Evolutionary conservation across 30 jellyfish, hydroid and myxozoan genomes (phyloP), one percentile per base, ranked within the genome.

Genomic region (Rhopilema esculentum): DNA sequence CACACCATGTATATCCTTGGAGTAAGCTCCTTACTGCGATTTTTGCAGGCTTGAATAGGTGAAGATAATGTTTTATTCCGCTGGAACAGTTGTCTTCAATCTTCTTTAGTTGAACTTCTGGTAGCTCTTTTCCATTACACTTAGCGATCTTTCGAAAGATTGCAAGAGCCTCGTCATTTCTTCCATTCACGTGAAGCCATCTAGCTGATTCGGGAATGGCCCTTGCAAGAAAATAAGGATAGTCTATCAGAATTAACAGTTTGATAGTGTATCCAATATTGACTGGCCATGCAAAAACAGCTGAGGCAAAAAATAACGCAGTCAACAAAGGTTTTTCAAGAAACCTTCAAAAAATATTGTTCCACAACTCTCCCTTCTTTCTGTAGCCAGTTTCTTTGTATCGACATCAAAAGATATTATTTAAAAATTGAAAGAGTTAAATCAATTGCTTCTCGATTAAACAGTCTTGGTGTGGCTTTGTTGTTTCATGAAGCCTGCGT

Each of bases 141-240:
- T 77, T 80, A 15, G 98, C 98, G 8, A 92, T 81, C 20, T 73
- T 79, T 32, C 76, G 26, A 24, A 92, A 67, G 8, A 92, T 85
- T 27, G 62, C 40, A 89, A 66, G 31, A 9, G 92, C 93, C 66
- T 92, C 96, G 23, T 86, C 91, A 1, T 21, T 29, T 49, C 82
- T 72, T n/a, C 98, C 96, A 16, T 76, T 65, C 16, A 79, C 17
- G 4, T 86, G 79, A 30, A 92, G 72, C 98, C 98, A 92, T 48
- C 98, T 94, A 24, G 80, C 79, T 9, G 98, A 92, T 72, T 92
- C 98, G 0, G 98, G 98, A 69, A 92, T 79, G 73, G 70, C 69
- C 88, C 93, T 92, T 33, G 12, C n/a, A 16, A 73, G 33, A 22
- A 70, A 63, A 7, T 63, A 2, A 2, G 6, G n/a, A 2, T 2